A percentile compares a stretch with the other conserved stretches of the same genome.
These are phyloP conservation scores for Rhadinocentrus ornatus DNA, from an alignment of 2,797 vertebrate genomes.

Conservation along the genomic window DNA sequence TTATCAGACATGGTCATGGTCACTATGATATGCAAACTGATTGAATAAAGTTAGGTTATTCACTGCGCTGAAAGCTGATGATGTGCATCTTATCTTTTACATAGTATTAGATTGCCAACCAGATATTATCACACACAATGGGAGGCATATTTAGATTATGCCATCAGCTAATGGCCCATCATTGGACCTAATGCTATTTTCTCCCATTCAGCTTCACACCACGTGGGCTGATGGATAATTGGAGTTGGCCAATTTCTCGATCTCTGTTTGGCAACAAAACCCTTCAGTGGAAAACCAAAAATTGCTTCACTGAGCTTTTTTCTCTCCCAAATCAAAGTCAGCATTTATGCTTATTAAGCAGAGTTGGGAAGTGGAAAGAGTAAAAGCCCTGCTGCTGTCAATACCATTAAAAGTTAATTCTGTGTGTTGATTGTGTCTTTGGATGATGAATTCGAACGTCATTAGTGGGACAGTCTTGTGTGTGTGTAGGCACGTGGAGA, in stretches of 20 bases:
- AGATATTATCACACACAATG: conserved; percentile 56
- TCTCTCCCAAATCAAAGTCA: conserved; percentile 30
- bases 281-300: conserved; percentile 18
- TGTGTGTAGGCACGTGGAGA: conserved; percentile 53
- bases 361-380: conserved; percentile 28
- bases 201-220: conserved; percentile 31
- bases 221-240: conserved; percentile 34
- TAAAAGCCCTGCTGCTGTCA: conserved; percentile 34
- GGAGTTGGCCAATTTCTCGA: conserved; percentile 37
- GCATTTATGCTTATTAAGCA: conserved; percentile 40
- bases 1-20: background rate
- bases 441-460: conserved; percentile 66
- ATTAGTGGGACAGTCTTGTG: conserved; percentile 45
- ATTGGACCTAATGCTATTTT: conserved; percentile 50
- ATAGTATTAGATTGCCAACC: conserved; percentile 34
- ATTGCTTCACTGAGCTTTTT: conserved; percentile 41
- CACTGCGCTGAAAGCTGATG: conserved; percentile 36
- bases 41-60: conserved; percentile 13
- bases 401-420: conserved; percentile 65
- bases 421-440: conserved; percentile 57
- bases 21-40: conserved; percentile 15
- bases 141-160: conserved; percentile 49
- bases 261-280: conserved; percentile 26
- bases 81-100: conserved; percentile 48
- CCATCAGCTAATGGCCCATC: conserved; percentile 49